Evolutionary conservation across 35 echinoderm and acorn worm species (phyloP).

Genomic region (Holothuria glaberrima): DNA sequence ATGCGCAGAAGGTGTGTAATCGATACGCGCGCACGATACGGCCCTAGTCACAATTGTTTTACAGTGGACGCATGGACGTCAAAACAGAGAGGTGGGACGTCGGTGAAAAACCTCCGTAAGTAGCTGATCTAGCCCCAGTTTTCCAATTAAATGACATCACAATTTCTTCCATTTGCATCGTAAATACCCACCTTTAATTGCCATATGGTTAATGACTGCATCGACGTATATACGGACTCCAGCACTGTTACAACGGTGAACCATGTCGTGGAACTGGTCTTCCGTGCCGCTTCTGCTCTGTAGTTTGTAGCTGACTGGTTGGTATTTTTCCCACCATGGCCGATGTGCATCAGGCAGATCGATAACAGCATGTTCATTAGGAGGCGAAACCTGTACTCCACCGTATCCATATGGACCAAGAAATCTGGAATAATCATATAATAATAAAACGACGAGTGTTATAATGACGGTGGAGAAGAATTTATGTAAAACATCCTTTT

Average conservation of each 20-base stretch:
- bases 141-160: too few relatives aligned
- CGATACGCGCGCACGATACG: too few relatives aligned
- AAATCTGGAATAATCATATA: constrained; percentile 36
- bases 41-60: too few relatives aligned
- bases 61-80: too few relatives aligned
- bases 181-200: constrained; percentile 46
- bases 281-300: constrained; percentile 66
- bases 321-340: constrained; percentile 87
- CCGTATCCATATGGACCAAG: constrained; percentile 75
- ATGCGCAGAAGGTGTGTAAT: too few relatives aligned
- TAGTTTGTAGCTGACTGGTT: constrained; percentile 92
- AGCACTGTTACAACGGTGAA: constrained; percentile 75
- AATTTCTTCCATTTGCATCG: too few relatives aligned
- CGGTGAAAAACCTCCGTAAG: too few relatives aligned
- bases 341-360: constrained; percentile 17
- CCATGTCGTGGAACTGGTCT: constrained; percentile 72
- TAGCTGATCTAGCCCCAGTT: too few relatives aligned
- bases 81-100: too few relatives aligned
- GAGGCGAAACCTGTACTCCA: constrained; percentile 86
- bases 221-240: constrained; percentile 87
- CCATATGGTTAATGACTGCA: constrained; percentile 88
- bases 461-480: too few relatives aligned
- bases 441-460: neutral
- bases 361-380: constrained; percentile 70
- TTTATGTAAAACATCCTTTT: too few relatives aligned